These are phyloP conservation scores for Amazona vittata DNA, from an alignment of 2,113 vertebrate genomes.

Conservation along the genomic window DNA sequence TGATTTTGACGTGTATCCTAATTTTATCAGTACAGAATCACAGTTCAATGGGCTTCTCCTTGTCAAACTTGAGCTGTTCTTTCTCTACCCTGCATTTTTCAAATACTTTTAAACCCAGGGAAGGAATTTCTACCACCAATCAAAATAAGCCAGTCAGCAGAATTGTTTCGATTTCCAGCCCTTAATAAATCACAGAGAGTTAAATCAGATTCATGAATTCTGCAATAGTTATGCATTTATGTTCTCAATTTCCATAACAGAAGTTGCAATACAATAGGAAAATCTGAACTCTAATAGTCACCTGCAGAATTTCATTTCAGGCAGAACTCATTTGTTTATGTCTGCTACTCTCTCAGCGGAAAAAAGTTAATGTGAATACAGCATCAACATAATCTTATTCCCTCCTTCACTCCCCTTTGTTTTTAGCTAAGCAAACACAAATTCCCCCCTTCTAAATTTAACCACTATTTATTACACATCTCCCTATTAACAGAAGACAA, in stretches of 20 bases:
- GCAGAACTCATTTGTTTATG: neutral
- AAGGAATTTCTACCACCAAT: conserved; percentile 25
- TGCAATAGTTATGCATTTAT: neutral
- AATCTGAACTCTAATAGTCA: conserved; percentile 30
- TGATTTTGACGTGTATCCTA: neutral
- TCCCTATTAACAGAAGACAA: neutral
- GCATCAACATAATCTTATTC: neutral
- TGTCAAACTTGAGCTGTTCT: neutral
- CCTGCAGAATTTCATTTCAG: conserved; percentile 8
- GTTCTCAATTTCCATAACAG: conserved; percentile 25
- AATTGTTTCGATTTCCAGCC: conserved; percentile 47
- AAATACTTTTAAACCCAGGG: neutral
- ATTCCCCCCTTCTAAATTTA: neutral
- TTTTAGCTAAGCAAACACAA: neutral
- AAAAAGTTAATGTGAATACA: neutral
- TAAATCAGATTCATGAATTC: conserved; percentile 25
- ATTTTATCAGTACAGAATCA: neutral
- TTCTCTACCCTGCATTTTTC: conserved; percentile 6
- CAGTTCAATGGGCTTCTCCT: neutral
- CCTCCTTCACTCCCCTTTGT: neutral
- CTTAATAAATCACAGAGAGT: conserved; percentile 36
- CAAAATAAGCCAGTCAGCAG: conserved; percentile 34
- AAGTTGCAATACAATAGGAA: conserved; percentile 1
- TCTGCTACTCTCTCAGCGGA: neutral
- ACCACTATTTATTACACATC: neutral